Evolutionary conservation across 2,797 vertebrate genomes (phyloP).

Genomic region (Buceros bicornis): DNA sequence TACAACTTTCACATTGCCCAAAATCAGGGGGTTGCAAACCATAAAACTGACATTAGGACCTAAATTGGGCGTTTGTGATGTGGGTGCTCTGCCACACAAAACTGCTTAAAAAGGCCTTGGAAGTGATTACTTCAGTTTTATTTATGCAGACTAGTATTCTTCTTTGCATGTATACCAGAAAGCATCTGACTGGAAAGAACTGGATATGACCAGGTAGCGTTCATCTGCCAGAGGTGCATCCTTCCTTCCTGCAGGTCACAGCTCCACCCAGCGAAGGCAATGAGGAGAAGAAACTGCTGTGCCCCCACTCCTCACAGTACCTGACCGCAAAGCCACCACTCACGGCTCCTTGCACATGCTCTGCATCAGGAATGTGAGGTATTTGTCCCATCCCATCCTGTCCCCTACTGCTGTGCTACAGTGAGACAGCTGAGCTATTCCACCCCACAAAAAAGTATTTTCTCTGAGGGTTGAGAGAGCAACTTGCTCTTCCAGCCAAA

Average conservation of each 20-base stretch:
- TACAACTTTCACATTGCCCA: neutral
- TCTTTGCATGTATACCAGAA: neutral
- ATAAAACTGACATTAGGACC: neutral
- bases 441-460: neutral
- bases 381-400: no score
- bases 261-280: neutral
- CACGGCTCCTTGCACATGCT: neutral
- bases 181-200: neutral
- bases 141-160: neutral
- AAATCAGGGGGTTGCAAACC: neutral
- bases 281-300: neutral
- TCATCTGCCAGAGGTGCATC: neutral
- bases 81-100: neutral
- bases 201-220: neutral
- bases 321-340: neutral
- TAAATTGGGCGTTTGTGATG: neutral
- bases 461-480: neutral
- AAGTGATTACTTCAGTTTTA: neutral
- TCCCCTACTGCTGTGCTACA: neutral
- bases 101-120: neutral
- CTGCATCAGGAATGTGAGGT: fast-evolving
- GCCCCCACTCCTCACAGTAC: neutral
- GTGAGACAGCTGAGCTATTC: neutral
- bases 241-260: neutral
- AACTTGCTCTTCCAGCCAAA: neutral